These are phyloP conservation scores for Amphipyra tragopoginis DNA, from an alignment of 2,888 invertebrate species.

Conservation along the genomic window DNA sequence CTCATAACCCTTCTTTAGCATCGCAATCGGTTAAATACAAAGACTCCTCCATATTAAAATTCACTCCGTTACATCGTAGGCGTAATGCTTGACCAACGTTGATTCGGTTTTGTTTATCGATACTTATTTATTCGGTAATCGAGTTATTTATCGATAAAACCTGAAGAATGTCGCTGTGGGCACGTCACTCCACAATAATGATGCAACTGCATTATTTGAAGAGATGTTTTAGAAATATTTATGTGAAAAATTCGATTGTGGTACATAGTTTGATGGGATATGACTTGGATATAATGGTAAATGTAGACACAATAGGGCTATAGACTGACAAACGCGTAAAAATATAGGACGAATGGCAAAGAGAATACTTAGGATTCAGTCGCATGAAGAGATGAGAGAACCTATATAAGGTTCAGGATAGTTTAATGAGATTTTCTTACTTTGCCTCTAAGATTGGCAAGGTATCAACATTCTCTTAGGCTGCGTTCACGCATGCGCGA, in stretches of 20 bases:
- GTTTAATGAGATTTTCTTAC: no score
- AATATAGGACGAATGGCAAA: not conserved
- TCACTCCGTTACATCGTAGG: conserved; percentile 59
- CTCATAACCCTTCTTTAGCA: conserved; percentile 7
- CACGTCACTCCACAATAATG: conserved; percentile 48
- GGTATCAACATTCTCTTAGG: no score
- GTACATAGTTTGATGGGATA: conserved; percentile 17
- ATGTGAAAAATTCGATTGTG: conserved; percentile 29
- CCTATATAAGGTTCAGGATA: not conserved
- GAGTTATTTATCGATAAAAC: conserved; percentile 65
- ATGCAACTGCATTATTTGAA: conserved; percentile 51
- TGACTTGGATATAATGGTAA: conserved; percentile 19
- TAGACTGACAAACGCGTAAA: not conserved
- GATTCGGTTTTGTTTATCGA: conserved; percentile 65
- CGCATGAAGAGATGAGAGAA: no score
- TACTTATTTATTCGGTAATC: conserved; percentile 65
- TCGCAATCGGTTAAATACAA: conserved; percentile 20
- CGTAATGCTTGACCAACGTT: conserved; percentile 60
- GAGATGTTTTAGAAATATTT: conserved; percentile 30
- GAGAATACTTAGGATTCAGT: not conserved
- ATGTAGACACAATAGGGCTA: not conserved
- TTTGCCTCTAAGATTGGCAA: no score
- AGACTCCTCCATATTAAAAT: conserved; percentile 30
- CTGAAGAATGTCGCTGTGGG: conserved; percentile 44
- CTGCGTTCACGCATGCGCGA: no score